These are phyloP conservation scores for Xiphydria camelus DNA, from an alignment of 2,888 invertebrate genomes.

Conservation along the genomic window DNA sequence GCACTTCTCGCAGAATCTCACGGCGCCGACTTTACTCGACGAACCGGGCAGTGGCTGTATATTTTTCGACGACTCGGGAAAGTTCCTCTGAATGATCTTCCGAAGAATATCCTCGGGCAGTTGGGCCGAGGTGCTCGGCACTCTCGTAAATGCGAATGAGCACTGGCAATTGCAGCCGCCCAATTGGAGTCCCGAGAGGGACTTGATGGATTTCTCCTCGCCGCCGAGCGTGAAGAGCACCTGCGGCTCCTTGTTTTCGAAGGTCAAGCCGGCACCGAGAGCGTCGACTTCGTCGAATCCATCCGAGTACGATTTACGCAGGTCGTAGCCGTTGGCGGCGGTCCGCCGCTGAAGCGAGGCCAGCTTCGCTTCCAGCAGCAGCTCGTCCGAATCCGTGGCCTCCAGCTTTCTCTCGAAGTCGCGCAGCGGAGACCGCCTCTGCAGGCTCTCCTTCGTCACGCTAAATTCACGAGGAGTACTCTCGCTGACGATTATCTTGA, in stretches of 20 bases:
- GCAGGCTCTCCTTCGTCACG: conserved; percentile 15
- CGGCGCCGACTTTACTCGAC: conserved; percentile 22
- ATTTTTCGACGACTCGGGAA: conserved; percentile 51
- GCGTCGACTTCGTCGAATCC: conserved; percentile 25
- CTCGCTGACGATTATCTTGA: conserved; percentile 48
- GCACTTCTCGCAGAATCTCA: conserved; percentile 43
- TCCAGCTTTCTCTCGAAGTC: conserved; percentile 23
- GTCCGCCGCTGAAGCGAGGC: too few species aligned
- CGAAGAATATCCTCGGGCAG: conserved; percentile 47
- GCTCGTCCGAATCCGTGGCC: background rate
- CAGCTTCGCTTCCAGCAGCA: background rate
- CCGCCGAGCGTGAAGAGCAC: conserved; percentile 50
- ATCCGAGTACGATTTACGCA: conserved; percentile 19
- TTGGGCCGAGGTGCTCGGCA: conserved; percentile 51
- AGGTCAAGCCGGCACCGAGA: conserved; percentile 18
- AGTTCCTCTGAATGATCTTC: conserved; percentile 52
- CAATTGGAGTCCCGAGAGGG: background rate
- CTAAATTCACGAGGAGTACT: conserved; percentile 22
- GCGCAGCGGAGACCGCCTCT: conserved; percentile 17
- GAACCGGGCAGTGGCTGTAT: conserved; percentile 35
- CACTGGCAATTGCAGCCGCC: conserved; percentile 40
- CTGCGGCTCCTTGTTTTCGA: conserved; percentile 29
- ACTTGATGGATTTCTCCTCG: conserved; percentile 39
- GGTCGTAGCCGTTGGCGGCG: conserved; percentile 22
- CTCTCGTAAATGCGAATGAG: conserved; percentile 41